A percentile compares a stretch with the other conserved stretches of the same genome.
phyloP scores from a whole-genome alignment of 2,797 vertebrate genomes.

The Intellagama lesueurii region DNA sequence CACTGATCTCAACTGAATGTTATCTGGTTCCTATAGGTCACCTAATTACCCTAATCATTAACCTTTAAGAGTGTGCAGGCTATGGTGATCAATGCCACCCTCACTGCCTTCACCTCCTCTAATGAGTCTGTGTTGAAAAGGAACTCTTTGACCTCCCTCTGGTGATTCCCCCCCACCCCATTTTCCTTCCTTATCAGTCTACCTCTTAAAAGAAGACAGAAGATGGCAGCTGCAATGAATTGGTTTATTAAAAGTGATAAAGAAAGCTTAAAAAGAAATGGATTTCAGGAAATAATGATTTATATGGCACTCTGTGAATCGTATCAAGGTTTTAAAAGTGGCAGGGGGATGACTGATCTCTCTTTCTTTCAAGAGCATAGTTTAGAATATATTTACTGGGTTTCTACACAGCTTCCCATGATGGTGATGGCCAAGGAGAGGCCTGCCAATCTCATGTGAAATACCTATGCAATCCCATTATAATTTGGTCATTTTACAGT shows the following conservation, averaged over 20 bases:
- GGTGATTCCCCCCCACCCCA: conserved; percentile 29
- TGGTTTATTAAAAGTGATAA: conserved; percentile 48
- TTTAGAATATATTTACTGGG: no score
- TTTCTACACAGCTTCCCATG: neutral
- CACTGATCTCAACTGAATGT: conserved; percentile 61
- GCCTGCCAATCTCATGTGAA: neutral
- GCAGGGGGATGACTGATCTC: neutral
- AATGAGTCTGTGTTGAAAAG: conserved; percentile 57
- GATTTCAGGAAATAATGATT: conserved; percentile 39
- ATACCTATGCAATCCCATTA: neutral
- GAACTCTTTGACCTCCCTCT: conserved; percentile 32
- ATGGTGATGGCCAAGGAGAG: neutral
- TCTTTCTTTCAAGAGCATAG: neutral
- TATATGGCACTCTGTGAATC: conserved; percentile 27
- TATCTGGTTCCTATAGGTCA: conserved; percentile 61
- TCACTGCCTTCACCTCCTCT: conserved; percentile 41
- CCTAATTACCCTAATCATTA: conserved; percentile 71
- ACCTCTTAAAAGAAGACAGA: conserved; percentile 42
- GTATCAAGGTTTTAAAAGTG: conserved; percentile 17
- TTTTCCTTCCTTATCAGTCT: conserved; percentile 52
- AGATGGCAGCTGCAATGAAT: conserved; percentile 43
- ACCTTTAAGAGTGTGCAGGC: conserved; percentile 60
- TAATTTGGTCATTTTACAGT: neutral
- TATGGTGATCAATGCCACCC: conserved; percentile 60
- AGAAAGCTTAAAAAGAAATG: conserved; percentile 1